Conservation (phyloP, 2,888 invertebrate species). For the Drosophila putrida region DNA sequence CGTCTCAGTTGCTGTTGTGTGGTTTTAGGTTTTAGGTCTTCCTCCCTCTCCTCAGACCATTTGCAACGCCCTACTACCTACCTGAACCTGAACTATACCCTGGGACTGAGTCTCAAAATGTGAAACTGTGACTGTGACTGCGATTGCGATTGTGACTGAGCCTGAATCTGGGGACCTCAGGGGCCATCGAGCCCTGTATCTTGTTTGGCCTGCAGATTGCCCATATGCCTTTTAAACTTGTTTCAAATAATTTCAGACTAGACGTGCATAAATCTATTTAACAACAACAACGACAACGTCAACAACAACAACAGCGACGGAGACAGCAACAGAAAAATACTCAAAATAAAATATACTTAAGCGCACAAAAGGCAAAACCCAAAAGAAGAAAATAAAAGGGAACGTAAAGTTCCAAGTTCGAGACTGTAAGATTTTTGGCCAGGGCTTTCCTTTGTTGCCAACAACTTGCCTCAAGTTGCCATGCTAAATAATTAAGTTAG, state of each 20-base stretch:
- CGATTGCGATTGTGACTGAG: conserved; percentile 3
- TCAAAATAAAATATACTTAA: conserved; percentile 53
- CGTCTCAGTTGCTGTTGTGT: conserved; percentile 43
- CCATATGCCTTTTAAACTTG: conserved; percentile 75
- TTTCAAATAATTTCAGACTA: conserved; percentile 79
- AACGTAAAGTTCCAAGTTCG: conserved; percentile 60
- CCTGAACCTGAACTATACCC: conserved; percentile 36
- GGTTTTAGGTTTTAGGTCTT: conserved; percentile 65
- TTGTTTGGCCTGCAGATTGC: conserved; percentile 48
- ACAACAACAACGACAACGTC: conserved; percentile 67
- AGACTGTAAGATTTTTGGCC: conserved; percentile 65
- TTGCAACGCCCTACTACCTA: conserved; percentile 67
- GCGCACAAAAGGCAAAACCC: conserved; percentile 38
- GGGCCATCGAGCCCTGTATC: conserved; percentile 25
- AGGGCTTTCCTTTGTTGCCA: conserved; percentile 72
- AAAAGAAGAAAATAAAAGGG: conserved; percentile 20
- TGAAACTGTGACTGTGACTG: background rate
- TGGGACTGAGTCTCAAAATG: conserved; percentile 13
- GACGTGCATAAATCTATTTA: conserved; percentile 82
- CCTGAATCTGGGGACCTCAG: conserved; percentile 18
- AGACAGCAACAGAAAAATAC: conserved; percentile 3
- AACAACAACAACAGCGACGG: conserved; percentile 1
- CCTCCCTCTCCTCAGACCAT: conserved; percentile 25
- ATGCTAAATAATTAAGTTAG: conserved; percentile 80
- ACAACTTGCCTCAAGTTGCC: conserved; percentile 60